These are phyloP conservation scores for Smutsia temminckii DNA, from an alignment of 2,797 vertebrate genomes.

Conservation along the genomic window DNA sequence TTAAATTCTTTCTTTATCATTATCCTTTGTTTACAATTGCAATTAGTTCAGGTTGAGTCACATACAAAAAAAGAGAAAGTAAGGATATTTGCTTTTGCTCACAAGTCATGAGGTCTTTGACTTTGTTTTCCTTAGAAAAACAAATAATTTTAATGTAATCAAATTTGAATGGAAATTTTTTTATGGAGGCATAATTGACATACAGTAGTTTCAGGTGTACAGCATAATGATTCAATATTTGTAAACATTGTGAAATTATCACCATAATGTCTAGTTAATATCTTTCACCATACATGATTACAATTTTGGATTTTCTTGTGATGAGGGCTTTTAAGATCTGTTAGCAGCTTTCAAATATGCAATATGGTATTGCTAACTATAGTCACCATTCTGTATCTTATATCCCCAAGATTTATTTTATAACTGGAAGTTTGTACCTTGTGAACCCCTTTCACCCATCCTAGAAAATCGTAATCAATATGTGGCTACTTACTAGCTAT, in stretches of 20 bases:
- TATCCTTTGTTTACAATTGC: neutral
- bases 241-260: neutral
- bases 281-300: neutral
- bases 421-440: neutral
- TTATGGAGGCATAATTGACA: neutral
- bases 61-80: neutral
- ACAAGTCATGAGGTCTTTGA: neutral
- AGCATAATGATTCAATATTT: neutral
- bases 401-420: neutral
- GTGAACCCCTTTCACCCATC: neutral
- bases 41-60: neutral
- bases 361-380: neutral
- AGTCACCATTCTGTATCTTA: neutral
- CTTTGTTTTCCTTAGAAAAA: slow-evolving; percentile 17
- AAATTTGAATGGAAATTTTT: neutral
- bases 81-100: neutral
- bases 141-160: neutral
- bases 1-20: neutral
- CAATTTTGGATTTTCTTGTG: neutral
- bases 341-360: neutral
- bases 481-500: neutral
- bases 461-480: neutral
- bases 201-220: neutral
- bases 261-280: neutral
- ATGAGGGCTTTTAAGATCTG: neutral